A percentile compares a stretch with the other conserved stretches of the same genome.
Evolutionary conservation across 2,888 invertebrate species (phyloP).

Genomic region (Harpagoxenus sublaevis): DNA sequence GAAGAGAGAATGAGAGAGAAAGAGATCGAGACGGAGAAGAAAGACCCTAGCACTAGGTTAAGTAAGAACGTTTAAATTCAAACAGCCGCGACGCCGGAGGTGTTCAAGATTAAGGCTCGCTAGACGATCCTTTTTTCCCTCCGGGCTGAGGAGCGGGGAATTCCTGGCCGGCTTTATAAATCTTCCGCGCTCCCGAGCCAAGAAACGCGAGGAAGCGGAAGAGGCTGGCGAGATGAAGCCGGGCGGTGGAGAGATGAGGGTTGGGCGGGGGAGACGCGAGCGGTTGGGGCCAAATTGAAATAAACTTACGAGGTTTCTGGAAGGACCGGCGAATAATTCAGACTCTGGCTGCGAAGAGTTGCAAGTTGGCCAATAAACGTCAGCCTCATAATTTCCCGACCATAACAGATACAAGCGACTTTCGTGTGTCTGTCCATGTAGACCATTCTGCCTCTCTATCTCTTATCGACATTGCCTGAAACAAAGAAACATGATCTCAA

Average conservation of each 20-base stretch:
- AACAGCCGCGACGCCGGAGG: conserved; percentile 64
- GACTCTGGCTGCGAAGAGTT: conserved; percentile 74
- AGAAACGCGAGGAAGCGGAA: conserved; percentile 43
- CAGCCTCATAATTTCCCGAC: conserved; percentile 78
- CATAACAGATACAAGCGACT: conserved; percentile 78
- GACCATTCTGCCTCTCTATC: background rate
- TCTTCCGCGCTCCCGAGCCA: conserved; percentile 58
- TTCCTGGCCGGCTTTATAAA: conserved; percentile 67
- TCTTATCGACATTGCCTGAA: background rate
- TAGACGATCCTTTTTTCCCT: conserved; percentile 42
- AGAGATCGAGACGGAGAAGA: background rate
- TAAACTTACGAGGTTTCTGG: conserved; percentile 77
- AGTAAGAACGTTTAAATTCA: conserved; percentile 68
- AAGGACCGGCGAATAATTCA: conserved; percentile 79
- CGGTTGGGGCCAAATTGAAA: conserved; percentile 78
- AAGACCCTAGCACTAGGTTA: conserved; percentile 9
- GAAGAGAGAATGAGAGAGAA: background rate
- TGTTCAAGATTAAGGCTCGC: conserved; percentile 70
- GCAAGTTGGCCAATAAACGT: conserved; percentile 82
- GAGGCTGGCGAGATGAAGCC: conserved; percentile 46
- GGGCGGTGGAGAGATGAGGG: conserved; percentile 3
- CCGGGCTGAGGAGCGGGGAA: conserved; percentile 48
- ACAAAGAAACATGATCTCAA: background rate
- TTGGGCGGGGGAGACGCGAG: conserved; percentile 27
- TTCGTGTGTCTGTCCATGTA: conserved; percentile 54